These are phyloP conservation scores for Diploptera punctata DNA, from an alignment of 2,888 invertebrate species.

Conservation along the genomic window DNA sequence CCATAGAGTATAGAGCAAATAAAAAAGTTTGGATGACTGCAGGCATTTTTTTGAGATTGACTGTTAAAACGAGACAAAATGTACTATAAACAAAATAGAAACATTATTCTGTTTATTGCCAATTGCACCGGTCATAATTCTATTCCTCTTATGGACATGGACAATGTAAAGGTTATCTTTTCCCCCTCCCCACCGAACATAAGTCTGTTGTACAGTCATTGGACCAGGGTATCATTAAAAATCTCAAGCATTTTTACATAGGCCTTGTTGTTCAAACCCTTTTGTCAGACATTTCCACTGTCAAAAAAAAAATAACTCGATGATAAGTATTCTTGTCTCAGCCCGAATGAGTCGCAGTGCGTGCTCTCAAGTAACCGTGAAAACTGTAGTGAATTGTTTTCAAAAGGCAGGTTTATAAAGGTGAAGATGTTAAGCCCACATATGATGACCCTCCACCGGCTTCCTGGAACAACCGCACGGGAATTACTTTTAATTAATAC, in stretches of 20 bases:
- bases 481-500: background rate
- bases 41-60: background rate
- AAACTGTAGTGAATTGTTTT: conserved; percentile 1
- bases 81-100: background rate
- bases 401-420: conserved; percentile 7
- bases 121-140: no score
- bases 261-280: no score
- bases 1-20: no score
- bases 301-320: background rate
- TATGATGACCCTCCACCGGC: background rate
- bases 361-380: conserved; percentile 1
- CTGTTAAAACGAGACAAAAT: conserved; percentile 2
- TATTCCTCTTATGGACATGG: background rate
- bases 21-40: no score
- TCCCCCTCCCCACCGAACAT: background rate
- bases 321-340: background rate
- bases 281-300: no score
- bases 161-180: conserved; percentile 12
- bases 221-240: background rate
- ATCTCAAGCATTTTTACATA: no score
- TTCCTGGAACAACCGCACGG: background rate
- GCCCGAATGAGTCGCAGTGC: background rate
- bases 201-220: background rate
- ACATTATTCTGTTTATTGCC: background rate
- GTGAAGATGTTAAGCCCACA: background rate